Evolutionary conservation across 2,888 invertebrate species (phyloP), one percentile per base, ranked within the genome.

Genomic region (Drosophila affinis): DNA sequence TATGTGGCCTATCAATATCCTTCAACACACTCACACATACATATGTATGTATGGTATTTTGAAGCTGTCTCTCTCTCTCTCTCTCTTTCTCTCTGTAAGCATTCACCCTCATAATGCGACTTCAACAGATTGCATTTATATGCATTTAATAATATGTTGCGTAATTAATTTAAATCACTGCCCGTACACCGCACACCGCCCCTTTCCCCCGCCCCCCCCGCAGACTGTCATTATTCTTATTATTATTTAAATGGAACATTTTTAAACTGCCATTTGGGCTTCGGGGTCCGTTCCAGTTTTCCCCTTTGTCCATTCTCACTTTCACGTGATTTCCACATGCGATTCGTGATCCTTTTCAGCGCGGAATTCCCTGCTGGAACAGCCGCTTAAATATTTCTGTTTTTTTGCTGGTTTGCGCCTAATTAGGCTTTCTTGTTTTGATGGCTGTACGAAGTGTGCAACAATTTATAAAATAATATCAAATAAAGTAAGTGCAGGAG

Each of bases 131-230:
- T 74, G 52, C 51, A 77, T 73, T 70, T 64, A 72, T 69, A 34
- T 48, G 64, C 57, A 60, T 74, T 75, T 74, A 76, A 78, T 81
- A 71, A 60, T 67, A 69, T 56, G 55, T 49, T 62, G 62, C 21
- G 60, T 72, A 88, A 86, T 83, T 83, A 76, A 86, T 72, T 86
- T 76, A 72, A 83, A 78, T 78, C 70, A 74, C 72, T 74, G 49
- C 17, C 12, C 48, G 18, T 44, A 17, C 45, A 32, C 32, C 49
- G 18, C 49, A 17, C 45, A 32, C 32, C 49, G 24, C 47, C 12
- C n/a, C 2, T 17, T 3, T 21, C 21, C 47, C 12, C n/a, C 3
- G 14, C 21, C 3, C 21, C 17, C 46, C 12, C n/a, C 3, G 14
- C 18, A 7, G 24, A 18, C 9, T 18, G 32, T n/a, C 32, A 55